phyloP scores from a whole-genome alignment of 1,140 invertebrate species.

The Hermetia illucens region DNA sequence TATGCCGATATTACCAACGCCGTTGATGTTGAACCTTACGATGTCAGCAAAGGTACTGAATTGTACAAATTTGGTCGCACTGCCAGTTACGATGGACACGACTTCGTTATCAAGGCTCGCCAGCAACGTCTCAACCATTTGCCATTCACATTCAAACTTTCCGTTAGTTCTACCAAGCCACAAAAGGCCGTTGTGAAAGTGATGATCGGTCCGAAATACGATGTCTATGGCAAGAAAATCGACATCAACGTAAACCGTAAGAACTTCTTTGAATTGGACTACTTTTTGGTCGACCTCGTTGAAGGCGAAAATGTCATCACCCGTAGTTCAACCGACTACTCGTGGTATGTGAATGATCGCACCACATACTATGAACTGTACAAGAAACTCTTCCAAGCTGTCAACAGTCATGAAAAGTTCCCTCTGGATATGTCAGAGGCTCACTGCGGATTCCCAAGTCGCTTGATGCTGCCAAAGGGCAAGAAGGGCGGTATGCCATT shows the following conservation, averaged over 20 bases:
- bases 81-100: conserved; percentile 2
- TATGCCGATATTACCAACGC: conserved; percentile 39
- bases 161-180: conserved; percentile 39
- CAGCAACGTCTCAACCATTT: conserved; percentile 44
- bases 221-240: conserved; percentile 33
- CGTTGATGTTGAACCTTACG: conserved; percentile 9
- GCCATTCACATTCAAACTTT: conserved; percentile 44
- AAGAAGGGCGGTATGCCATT: conserved; percentile 44
- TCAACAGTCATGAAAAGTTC: conserved; percentile 33
- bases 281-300: conserved; percentile 41
- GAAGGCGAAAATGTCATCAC: conserved; percentile 46
- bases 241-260: conserved; percentile 33
- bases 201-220: conserved; percentile 55
- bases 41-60: conserved; percentile 10
- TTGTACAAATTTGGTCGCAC: conserved; percentile 24
- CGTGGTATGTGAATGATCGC: conserved; percentile 40
- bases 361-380: conserved; percentile 38
- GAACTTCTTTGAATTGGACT: conserved; percentile 50
- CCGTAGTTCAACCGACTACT: conserved; percentile 44
- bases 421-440: conserved; percentile 34
- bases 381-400: conserved; percentile 33
- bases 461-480: conserved; percentile 52
- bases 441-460: conserved; percentile 42
- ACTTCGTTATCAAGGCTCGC: conserved; percentile 29
- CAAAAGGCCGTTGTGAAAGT: conserved; percentile 41